Evolutionary conservation across 2,888 invertebrate species (phyloP).

Genomic region (Trichopoda pennipes): DNA sequence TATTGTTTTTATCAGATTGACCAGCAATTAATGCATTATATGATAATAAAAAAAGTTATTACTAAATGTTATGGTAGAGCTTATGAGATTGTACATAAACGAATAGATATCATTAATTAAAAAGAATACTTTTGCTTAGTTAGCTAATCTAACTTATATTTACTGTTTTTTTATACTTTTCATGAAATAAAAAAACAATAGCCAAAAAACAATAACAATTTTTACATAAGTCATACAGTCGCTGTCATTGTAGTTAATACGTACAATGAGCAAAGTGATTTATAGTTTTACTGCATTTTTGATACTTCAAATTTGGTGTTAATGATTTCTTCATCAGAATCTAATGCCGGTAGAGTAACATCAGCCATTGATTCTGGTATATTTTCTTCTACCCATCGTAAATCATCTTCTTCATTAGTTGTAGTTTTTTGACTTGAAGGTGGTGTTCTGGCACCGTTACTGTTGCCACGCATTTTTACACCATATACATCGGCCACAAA

Average conservation of each 20-base stretch:
- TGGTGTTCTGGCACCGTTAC: constrained; percentile 81
- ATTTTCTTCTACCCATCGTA: constrained; percentile 97
- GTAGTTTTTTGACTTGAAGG: constrained; percentile 76
- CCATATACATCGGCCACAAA: constrained; percentile 94
- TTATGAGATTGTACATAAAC: constrained; percentile 31
- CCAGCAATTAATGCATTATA: constrained; percentile 63
- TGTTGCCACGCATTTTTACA: constrained; percentile 86
- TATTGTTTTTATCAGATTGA: constrained; percentile 58
- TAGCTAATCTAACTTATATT: constrained; percentile 22
- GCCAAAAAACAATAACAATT: constrained; percentile 10
- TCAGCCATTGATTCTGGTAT: constrained; percentile 90
- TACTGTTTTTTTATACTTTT: neutral
- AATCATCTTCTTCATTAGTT: constrained; percentile 86
- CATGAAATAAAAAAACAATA: neutral
- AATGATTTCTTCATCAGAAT: constrained; percentile 92
- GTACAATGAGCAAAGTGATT: constrained; percentile 24
- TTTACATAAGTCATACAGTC: constrained; percentile 49
- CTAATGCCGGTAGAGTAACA: constrained; percentile 85
- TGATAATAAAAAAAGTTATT: constrained; percentile 25
- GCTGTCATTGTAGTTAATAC: constrained; percentile 43
- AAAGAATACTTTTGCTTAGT: constrained; percentile 59
- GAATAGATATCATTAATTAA: constrained; percentile 4
- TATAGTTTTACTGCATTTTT: constrained; percentile 87
- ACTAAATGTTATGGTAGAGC: constrained; percentile 23
- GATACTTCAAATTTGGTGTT: constrained; percentile 93